phyloP scores from a whole-genome alignment of 2,113 vertebrate species.

The Alosa alosa region DNA sequence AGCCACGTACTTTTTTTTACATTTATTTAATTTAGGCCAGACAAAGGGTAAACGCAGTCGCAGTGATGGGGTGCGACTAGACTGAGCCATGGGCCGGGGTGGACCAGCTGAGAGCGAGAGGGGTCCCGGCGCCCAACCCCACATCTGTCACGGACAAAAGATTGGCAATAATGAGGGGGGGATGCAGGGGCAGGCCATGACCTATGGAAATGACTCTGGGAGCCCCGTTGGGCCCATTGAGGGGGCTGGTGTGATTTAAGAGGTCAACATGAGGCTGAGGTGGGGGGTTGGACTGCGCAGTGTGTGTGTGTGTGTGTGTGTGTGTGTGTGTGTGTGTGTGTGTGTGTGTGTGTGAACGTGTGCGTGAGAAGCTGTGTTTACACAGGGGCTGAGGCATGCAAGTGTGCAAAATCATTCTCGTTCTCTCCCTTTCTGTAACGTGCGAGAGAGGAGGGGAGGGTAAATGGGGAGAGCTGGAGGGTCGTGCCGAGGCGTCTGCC shows the following conservation, averaged over 20 bases:
- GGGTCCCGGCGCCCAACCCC: constrained; percentile 44
- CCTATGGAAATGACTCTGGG: constrained; percentile 69
- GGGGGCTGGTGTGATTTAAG: constrained; percentile 10
- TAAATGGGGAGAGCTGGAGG: not conserved
- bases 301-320: constrained; percentile 6
- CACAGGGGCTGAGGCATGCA: not conserved
- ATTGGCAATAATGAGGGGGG: constrained; percentile 23
- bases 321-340: constrained; percentile 9
- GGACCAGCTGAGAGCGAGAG: constrained; percentile 22
- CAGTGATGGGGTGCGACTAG: not conserved
- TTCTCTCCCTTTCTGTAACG: not conserved
- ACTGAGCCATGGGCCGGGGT: not conserved
- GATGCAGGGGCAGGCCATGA: constrained; percentile 44
- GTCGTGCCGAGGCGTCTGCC: not conserved
- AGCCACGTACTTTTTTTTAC: not conserved
- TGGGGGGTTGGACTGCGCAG: not conserved
- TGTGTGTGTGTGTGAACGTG: not conserved
- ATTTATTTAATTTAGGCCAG: not conserved
- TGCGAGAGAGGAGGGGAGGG: not conserved
- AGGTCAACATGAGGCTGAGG: constrained; percentile 15
- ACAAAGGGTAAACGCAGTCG: not conserved
- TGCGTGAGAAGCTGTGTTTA: not conserved
- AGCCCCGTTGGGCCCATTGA: constrained; percentile 43
- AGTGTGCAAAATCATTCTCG: not conserved
- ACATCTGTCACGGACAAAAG: constrained; percentile 64